phyloP scores from a whole-genome alignment of 2,113 vertebrate genomes.

The Oostethus manadensis region DNA sequence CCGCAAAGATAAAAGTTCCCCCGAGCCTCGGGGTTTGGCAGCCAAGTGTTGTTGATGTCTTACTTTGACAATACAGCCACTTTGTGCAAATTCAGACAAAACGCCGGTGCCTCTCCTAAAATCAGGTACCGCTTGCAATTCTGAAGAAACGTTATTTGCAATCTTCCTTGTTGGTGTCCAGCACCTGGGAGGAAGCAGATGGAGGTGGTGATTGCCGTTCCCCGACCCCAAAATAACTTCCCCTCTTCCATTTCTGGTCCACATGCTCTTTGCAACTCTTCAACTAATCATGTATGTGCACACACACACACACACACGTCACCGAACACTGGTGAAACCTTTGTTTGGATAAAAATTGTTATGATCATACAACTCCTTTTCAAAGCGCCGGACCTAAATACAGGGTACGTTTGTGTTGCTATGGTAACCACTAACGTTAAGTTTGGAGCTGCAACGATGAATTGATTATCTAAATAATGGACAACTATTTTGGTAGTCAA shows the following conservation, averaged over 20 bases:
- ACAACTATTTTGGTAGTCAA: too few relatives aligned
- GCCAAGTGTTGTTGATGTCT: conserved; percentile 8
- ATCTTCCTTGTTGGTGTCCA: conserved; percentile 37
- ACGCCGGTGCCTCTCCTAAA: background rate
- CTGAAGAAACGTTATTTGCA: background rate
- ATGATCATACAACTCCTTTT: background rate
- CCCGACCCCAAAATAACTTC: conserved; percentile 56
- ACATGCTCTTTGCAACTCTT: conserved; percentile 12
- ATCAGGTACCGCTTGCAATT: background rate
- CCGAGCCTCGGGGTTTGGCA: conserved; percentile 7
- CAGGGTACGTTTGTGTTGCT: background rate
- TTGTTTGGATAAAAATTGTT: too few relatives aligned
- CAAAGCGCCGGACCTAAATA: too few relatives aligned
- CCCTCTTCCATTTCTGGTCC: conserved; percentile 30
- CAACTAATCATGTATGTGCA: background rate
- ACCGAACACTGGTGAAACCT: too few relatives aligned
- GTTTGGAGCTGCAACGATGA: too few relatives aligned
- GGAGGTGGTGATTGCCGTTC: conserved; percentile 58
- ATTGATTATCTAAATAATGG: too few relatives aligned
- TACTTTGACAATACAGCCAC: conserved; percentile 10
- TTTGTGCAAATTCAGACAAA: conserved; percentile 19
- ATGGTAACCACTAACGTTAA: background rate
- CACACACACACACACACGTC: too few relatives aligned
- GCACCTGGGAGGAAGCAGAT: conserved; percentile 63
- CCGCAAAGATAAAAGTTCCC: conserved; percentile 37